phyloP scores from a whole-genome alignment of 2,888 invertebrate species.

The Gastracanthus pulcherrimus region DNA sequence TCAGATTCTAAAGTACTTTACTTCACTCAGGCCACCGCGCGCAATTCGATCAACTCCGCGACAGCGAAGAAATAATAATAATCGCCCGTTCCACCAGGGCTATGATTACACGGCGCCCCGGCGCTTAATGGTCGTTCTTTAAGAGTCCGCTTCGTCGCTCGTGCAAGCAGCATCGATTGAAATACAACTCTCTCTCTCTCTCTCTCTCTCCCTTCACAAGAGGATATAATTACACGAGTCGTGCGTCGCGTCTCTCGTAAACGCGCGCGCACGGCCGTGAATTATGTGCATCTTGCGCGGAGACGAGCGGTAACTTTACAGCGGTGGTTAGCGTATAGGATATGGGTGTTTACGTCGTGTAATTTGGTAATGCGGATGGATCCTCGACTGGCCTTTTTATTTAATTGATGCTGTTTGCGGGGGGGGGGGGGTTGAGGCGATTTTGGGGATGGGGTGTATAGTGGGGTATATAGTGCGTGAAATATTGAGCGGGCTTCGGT shows the following conservation, averaged over 20 bases:
- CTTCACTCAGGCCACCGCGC: too few relatives aligned
- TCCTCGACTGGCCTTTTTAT: background rate
- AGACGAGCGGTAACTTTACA: background rate
- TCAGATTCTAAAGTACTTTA: too few relatives aligned
- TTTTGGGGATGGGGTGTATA: background rate
- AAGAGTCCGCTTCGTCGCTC: background rate
- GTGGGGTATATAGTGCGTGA: background rate
- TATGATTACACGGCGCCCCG: conserved; percentile 29
- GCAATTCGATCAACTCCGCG: background rate
- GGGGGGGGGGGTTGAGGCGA: background rate
- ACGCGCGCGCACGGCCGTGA: background rate
- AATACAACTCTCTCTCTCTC: conserved; percentile 45
- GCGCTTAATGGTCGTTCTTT: conserved; percentile 24
- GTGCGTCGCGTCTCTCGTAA: background rate
- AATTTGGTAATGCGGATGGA: conserved; percentile 37
- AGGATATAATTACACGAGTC: conserved; percentile 32
- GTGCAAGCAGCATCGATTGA: conserved; percentile 25
- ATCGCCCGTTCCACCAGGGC: conserved; percentile 4
- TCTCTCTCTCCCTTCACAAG: too few relatives aligned
- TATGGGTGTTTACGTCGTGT: conserved; percentile 6
- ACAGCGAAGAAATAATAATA: conserved; percentile 19
- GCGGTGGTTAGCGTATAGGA: background rate
- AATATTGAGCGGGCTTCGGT: background rate
- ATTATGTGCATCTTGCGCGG: conserved; percentile 16
- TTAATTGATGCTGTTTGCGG: conserved; percentile 33